Evolutionary conservation across 2,113 vertebrate genomes (phyloP).

Genomic region (Tapirus terrestris): DNA sequence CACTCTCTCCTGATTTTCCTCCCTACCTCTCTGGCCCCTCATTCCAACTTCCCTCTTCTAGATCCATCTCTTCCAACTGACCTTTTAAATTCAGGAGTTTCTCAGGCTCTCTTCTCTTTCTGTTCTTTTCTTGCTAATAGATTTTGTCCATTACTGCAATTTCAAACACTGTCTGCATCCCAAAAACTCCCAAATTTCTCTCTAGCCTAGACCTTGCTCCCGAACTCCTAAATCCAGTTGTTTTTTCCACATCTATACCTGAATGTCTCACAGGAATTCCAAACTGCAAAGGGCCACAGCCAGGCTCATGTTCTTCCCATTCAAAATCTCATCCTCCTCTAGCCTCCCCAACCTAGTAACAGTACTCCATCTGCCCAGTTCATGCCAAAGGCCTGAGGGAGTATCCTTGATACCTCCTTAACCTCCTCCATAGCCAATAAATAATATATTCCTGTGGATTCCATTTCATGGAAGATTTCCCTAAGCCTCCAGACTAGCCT

Average conservation of each 20-base stretch:
- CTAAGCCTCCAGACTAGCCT: background rate
- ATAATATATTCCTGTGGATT: background rate
- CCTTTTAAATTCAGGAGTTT: background rate
- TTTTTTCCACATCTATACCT: background rate
- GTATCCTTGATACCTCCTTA: background rate
- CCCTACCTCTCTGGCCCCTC: background rate
- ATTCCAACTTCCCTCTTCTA: background rate
- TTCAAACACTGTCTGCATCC: background rate
- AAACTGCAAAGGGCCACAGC: background rate
- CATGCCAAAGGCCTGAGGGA: background rate
- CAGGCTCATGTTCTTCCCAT: background rate
- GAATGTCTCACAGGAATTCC: background rate
- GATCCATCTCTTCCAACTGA: background rate
- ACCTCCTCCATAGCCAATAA: background rate
- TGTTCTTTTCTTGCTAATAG: background rate
- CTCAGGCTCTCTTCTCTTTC: background rate
- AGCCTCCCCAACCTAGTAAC: background rate
- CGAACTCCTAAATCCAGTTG: background rate
- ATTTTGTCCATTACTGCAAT: background rate
- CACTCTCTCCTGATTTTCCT: background rate
- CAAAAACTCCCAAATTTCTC: background rate
- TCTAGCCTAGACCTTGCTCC: background rate
- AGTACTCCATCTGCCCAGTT: background rate
- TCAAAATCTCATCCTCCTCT: background rate
- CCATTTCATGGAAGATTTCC: background rate